Evolutionary conservation across 2,888 invertebrate species (phyloP), one percentile per base, ranked within the genome.

Genomic region (Ischnura elegans): DNA sequence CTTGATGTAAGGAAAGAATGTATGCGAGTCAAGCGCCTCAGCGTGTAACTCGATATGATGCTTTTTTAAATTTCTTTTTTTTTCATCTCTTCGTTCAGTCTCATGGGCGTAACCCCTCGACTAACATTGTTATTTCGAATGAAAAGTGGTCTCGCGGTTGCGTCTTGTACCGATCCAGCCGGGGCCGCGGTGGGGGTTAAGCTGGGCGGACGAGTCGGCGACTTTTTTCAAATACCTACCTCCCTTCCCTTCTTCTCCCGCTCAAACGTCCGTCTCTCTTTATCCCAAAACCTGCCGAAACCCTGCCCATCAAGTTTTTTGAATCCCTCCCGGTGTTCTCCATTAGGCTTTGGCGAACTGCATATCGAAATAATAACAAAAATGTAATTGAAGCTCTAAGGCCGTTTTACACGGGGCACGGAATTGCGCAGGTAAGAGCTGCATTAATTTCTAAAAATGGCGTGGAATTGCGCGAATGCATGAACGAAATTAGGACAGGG

Each of bases 101-200:
- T 36, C 76, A 36, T 76, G 76, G 76, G 76, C 76, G 76, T 76
- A 61, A 29, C 76, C 76, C 76, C 76, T 76, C 25, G 76, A 66
- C 76, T 76, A 76, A 76, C 76, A 76, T 76, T 76, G 76, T 76
- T 76, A 76, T 76, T 76, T 76, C 76, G 76, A 36, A 76, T 76
- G 76, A 76, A 76, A 76, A 76, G 76, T 76, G 76, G 76, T 76
- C 36, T 76, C 76, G 76, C 76, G 76, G 76, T 76, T 76, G 76
- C 76, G 36, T 76, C 76, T 76, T 76, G 76, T 76, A 76, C 76
- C 76, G 76, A 76, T 76, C 76, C 76, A 36, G 76, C 36, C 76
- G 10, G 13, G 4, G 10, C 76, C 25, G 5, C 16, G 51, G 51
- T 13, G 51, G 51, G 51, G 13, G 55, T 55, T 55, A 0, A 2